Percentiles rank a stretch among this genome's conserved stretches.
Conservation (phyloP, 2,113 vertebrate genomes). For the Pseudorasbora parva region DNA sequence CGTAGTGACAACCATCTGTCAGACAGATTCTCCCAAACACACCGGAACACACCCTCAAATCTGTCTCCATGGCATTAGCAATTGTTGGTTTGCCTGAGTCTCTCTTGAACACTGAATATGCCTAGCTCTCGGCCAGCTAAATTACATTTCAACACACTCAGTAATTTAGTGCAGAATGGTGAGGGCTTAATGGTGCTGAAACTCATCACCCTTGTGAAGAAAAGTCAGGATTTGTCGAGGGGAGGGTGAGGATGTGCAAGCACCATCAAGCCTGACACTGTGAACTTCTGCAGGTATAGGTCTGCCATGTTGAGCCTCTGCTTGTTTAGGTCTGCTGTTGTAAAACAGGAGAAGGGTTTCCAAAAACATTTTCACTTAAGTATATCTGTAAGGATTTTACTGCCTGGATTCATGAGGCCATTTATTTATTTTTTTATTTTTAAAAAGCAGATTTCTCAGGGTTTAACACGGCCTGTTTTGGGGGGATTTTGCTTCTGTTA, state of each 20-base stretch:
- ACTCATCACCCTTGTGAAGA: conserved; percentile 25
- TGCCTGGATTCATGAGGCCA: neutral
- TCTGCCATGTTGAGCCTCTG: neutral
- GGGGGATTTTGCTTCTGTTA: neutral
- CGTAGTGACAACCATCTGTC: conserved; percentile 38
- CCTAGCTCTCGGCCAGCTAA: neutral
- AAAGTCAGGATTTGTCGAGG: neutral
- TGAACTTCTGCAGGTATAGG: neutral
- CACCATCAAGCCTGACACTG: neutral
- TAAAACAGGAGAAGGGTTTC: neutral
- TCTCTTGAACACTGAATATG: conserved; percentile 29
- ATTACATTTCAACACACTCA: conserved; percentile 36
- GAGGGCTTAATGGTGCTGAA: conserved; percentile 34
- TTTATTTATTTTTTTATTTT: neutral
- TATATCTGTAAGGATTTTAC: neutral
- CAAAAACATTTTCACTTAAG: neutral
- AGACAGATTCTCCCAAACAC: conserved; percentile 27
- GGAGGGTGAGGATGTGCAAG: conserved; percentile 11
- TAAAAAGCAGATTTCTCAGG: neutral
- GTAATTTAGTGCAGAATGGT: conserved; percentile 32
- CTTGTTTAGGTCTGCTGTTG: neutral
- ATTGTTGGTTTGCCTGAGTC: conserved; percentile 29
- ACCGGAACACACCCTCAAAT: conserved; percentile 30
- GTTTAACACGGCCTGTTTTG: neutral
- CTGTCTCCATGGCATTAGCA: conserved; percentile 20